phyloP scores from a whole-genome alignment of 2,797 vertebrate genomes.

The Zalophus californianus region DNA sequence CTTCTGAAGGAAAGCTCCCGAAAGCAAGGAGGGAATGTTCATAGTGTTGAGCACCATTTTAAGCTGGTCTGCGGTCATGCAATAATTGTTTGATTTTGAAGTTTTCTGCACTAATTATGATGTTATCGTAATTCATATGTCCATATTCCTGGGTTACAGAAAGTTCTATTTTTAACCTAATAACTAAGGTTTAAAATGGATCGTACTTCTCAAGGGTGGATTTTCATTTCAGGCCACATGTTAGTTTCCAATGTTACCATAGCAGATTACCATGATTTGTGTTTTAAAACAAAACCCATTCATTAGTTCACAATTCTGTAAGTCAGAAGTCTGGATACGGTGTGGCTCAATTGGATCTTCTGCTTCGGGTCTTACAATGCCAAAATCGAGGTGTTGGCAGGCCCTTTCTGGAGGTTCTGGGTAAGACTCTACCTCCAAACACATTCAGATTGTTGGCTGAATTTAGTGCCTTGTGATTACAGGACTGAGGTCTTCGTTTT shows the following conservation, averaged over 20 bases:
- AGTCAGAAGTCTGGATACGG: constrained; percentile 36
- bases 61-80: not conserved
- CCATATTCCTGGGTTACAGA: constrained; percentile 38
- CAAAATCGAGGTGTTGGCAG: not conserved
- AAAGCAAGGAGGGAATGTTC: constrained; percentile 44
- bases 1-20: constrained; percentile 21
- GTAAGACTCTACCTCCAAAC: not conserved
- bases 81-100: constrained; percentile 41
- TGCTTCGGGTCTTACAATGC: not conserved
- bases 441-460: not conserved
- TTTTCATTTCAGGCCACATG: not conserved
- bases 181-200: constrained; percentile 60
- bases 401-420: constrained; percentile 27
- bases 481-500: not conserved
- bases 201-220: constrained; percentile 22
- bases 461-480: constrained; percentile 24
- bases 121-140: constrained; percentile 7
- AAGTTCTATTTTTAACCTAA: constrained; percentile 49
- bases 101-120: constrained; percentile 54
- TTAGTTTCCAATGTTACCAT: not conserved
- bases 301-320: constrained; percentile 17
- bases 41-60: not conserved
- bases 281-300: constrained; percentile 13
- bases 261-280: not conserved
- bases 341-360: not conserved